Evolutionary conservation across 1,140 invertebrate species (phyloP).

Genomic region (Oncopodura yosiiana): DNA sequence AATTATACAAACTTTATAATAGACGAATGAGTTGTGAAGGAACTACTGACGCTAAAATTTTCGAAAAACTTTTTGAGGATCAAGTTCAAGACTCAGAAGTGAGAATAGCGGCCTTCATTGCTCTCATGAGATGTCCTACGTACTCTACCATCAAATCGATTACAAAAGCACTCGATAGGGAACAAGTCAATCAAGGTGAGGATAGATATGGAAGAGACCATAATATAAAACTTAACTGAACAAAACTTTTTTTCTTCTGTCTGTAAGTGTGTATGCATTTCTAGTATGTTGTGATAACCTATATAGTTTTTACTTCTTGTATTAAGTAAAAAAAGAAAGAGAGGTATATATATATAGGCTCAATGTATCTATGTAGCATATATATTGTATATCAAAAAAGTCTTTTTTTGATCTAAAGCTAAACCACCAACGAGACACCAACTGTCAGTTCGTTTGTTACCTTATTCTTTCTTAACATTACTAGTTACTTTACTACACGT

Average conservation of each 20-base stretch:
- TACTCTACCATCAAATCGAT: constrained; percentile 62
- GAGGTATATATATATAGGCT: too few species aligned
- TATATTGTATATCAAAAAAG: too few species aligned
- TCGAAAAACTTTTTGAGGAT: constrained; percentile 61
- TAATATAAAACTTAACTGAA: too few species aligned
- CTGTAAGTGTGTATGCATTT: neutral
- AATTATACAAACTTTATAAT: too few species aligned
- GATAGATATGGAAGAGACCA: constrained; percentile 7
- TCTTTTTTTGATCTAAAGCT: too few species aligned
- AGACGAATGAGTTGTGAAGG: constrained; percentile 38
- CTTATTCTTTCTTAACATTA: too few species aligned
- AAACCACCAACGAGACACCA: too few species aligned
- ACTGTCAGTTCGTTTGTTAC: too few species aligned
- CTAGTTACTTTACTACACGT: too few species aligned
- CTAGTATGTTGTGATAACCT: too few species aligned
- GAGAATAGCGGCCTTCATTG: constrained; percentile 74
- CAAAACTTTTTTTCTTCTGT: neutral
- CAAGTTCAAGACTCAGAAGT: constrained; percentile 66
- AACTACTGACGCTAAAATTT: constrained; percentile 34
- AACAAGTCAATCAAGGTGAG: constrained; percentile 78
- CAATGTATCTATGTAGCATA: too few species aligned
- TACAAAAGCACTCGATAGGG: constrained; percentile 56
- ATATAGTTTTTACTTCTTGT: neutral
- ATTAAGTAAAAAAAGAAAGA: neutral
- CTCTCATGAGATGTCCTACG: constrained; percentile 78